phyloP scores from a whole-genome alignment of 2,888 invertebrate genomes.

The Patella ulyssiponensis region DNA sequence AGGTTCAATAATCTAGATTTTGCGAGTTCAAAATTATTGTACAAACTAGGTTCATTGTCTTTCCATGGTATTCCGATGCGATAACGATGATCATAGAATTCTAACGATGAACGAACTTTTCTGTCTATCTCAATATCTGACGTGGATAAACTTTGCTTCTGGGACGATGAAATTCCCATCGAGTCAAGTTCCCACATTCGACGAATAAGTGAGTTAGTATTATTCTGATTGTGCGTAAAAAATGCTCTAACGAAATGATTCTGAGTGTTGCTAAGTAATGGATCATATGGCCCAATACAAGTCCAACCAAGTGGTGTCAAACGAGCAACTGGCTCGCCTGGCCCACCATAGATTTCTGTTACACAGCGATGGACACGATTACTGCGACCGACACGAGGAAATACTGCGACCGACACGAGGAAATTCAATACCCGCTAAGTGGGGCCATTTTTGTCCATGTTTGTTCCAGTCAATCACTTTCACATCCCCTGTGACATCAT shows the following conservation, averaged over 20 bases:
- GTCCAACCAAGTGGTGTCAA: constrained; percentile 26
- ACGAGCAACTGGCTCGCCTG: constrained; percentile 20
- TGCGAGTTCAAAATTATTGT: neutral
- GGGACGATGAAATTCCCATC: neutral
- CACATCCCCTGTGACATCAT: constrained; percentile 20
- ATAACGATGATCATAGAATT: neutral
- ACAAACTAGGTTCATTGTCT: neutral
- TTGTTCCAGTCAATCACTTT: constrained; percentile 14
- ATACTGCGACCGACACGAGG: constrained; percentile 8
- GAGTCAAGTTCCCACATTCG: neutral
- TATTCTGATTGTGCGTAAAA: neutral
- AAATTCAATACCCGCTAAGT: constrained; percentile 19
- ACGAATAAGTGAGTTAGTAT: neutral
- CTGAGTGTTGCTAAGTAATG: neutral
- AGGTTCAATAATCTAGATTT: neutral
- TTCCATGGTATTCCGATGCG: neutral
- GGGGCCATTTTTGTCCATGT: constrained; percentile 17
- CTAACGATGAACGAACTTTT: neutral
- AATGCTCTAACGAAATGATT: neutral
- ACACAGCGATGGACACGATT: constrained; percentile 11
- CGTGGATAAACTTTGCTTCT: neutral
- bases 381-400: constrained; percentile 8
- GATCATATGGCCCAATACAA: neutral
- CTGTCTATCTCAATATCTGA: neutral
- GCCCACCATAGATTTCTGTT: constrained; percentile 18